Evolutionary conservation across 2,888 invertebrate species (phyloP), one percentile per base, ranked within the genome.

Genomic region (Clostera curtula): DNA sequence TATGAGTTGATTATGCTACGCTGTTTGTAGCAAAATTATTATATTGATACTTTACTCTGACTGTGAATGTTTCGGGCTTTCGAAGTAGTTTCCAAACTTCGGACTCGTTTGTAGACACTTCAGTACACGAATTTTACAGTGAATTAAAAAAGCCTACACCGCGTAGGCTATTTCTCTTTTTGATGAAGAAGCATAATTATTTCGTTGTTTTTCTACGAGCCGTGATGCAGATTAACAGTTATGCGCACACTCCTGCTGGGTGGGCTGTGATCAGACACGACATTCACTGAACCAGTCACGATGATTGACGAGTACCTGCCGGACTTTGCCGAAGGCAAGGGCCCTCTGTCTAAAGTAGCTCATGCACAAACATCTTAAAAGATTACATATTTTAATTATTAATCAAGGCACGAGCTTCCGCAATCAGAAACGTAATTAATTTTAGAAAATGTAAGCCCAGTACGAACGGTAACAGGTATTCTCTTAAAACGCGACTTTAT

Each of bases 281-380:
- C 57, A 51, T 49, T 53, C 56, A 9, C 14, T 51, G 57, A 43
- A 58, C 66, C 11, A 66, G 68, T 67, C 69, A 70, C 67, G 67
- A 64, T 64, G 68, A 70, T 66, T 58, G 67, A 69, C 59, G 60
- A 61, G 60, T 62, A 59, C 60, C 68, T 60, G 64, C 56, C 58
- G 49, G 50, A 43, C 43, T 36, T 37, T 14, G 43, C 51, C 41
- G 43, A 50, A 41, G 50, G 46, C 40, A 25, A 33, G 29, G 15
- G 22, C 2, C 13, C 23, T 31, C 40, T 5, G 17, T 14, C 28
- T n/a, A n/a, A 24, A 26, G 23, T 23, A 15, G 24, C 35, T 40
- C 36, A 32, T 40, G 47, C 33, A 39, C 30, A 24, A 34, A 27
- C 34, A 31, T 34, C 30, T 24, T 40, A 44, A 36, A 35, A 33